Evolutionary conservation across 2,113 vertebrate species (phyloP), one percentile per base, ranked within the genome.

Genomic region (Condylura cristata): DNA sequence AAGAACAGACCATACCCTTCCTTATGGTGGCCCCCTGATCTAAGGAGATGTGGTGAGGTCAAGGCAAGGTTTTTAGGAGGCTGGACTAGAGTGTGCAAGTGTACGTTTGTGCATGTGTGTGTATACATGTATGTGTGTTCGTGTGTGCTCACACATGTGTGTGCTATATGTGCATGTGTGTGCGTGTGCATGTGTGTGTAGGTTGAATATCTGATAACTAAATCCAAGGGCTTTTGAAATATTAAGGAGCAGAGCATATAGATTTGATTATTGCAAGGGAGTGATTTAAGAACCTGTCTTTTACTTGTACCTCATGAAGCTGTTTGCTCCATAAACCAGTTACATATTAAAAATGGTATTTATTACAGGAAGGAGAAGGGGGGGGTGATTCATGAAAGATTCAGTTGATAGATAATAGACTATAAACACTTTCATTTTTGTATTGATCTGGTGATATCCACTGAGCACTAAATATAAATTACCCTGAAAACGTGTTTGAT

Each of bases 261-360:
- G 41, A 51, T 92, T 74, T 66, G 18, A n/a, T 18, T 91, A 7
- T 48, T 80, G 86, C 65, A 92, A 87, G 16, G 20, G 16, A 32
- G 4, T 53, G 12, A 84, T 56, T 92, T 30, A 37, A 85, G 80
- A 82, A 53, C 8, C 11, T 5, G 9, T 18, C 79, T 78, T 79
- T 90, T 90, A 74, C 48, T 78, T 92, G 53, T 32, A n/a, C 3
- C 14, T 88, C 11, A 58, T 84, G 87, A 91, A 68, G 65, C 81
- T 72, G 37, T 32, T 37, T 76, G 78, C 48, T 51, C 39, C 65
- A 32, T 84, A 84, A 90, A 46, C 26, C 20, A 48, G 30, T 44
- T 58, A 32, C 8, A 70, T 51, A 74, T 65, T 74, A 65, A 76
- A 75, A 75, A n/a, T 58, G 41, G 24, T n/a, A 72, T 86, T 72